These are phyloP conservation scores for Apistogramma diplotaenia DNA, from an alignment of 2,113 vertebrate genomes.

Conservation along the genomic window DNA sequence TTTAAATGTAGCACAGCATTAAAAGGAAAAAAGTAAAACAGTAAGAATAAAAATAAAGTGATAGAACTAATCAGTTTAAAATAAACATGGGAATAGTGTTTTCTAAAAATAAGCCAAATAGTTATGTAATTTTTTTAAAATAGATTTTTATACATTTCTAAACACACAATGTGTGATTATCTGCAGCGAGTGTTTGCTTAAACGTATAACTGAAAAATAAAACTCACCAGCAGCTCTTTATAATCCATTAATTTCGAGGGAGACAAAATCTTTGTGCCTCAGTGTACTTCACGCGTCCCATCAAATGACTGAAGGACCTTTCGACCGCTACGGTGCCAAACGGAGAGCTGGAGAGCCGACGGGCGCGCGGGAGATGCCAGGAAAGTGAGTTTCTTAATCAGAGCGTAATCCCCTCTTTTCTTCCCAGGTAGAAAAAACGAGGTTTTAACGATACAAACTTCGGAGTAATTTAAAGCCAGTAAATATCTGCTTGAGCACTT, in stretches of 20 bases:
- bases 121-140: neutral
- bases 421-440: neutral
- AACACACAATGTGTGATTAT: neutral
- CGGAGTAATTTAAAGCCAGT: neutral
- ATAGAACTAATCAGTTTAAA: neutral
- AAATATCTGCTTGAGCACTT: conserved; percentile 15
- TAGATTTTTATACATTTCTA: neutral
- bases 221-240: conserved; percentile 60
- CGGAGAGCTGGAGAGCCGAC: conserved; percentile 18
- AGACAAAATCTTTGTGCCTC: neutral
- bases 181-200: neutral
- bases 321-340: conserved; percentile 27
- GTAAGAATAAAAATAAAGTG: neutral
- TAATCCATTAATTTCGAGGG: neutral
- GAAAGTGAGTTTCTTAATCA: conserved; percentile 60
- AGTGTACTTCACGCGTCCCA: conserved; percentile 20
- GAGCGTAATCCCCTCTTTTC: conserved; percentile 33
- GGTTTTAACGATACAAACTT: conserved; percentile 16
- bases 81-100: neutral
- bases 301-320: conserved; percentile 30
- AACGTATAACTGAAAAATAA: neutral
- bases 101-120: neutral
- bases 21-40: neutral
- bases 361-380: conserved; percentile 34
- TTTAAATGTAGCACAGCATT: neutral